phyloP scores from a whole-genome alignment of 1,140 invertebrate genomes.

The Bicyclus anynana region DNA sequence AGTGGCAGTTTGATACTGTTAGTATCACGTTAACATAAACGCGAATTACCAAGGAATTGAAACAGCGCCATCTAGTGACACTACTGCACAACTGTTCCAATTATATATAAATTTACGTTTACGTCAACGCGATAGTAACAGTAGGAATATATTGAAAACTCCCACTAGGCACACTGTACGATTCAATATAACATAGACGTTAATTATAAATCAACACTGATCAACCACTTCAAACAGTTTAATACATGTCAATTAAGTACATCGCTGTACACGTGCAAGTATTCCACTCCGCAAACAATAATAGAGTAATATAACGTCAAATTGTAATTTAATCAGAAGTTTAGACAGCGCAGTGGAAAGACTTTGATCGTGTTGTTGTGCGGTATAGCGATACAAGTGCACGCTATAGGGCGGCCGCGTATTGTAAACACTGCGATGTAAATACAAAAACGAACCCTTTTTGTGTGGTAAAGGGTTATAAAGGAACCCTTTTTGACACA shows the following conservation, averaged over 20 bases:
- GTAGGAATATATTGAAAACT: too few relatives aligned
- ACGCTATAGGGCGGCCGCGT: constrained; percentile 25
- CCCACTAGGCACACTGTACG: too few relatives aligned
- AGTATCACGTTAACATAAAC: too few relatives aligned
- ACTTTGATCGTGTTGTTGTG: constrained; percentile 64
- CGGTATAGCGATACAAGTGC: constrained; percentile 53
- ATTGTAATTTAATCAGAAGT: constrained; percentile 48
- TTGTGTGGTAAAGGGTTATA: constrained; percentile 16
- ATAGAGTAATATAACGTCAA: constrained; percentile 11
- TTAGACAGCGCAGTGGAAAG: constrained; percentile 37
- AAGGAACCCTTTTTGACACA: too few relatives aligned
- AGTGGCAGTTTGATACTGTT: too few relatives aligned
- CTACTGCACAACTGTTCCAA: too few relatives aligned
- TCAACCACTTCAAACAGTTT: constrained; percentile 1
- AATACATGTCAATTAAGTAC: constrained; percentile 2
- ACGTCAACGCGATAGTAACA: too few relatives aligned
- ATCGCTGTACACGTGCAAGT: constrained; percentile 4
- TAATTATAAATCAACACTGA: not conserved
- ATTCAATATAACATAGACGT: too few relatives aligned
- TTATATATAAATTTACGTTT: too few relatives aligned
- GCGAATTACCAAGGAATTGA: too few relatives aligned
- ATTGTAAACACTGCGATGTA: constrained; percentile 45
- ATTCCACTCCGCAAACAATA: constrained; percentile 9
- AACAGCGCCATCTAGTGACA: too few relatives aligned
- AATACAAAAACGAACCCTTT: constrained; percentile 21